These are phyloP conservation scores for Gobiocypris rarus DNA, from an alignment of 2,113 vertebrate genomes.

Conservation along the genomic window DNA sequence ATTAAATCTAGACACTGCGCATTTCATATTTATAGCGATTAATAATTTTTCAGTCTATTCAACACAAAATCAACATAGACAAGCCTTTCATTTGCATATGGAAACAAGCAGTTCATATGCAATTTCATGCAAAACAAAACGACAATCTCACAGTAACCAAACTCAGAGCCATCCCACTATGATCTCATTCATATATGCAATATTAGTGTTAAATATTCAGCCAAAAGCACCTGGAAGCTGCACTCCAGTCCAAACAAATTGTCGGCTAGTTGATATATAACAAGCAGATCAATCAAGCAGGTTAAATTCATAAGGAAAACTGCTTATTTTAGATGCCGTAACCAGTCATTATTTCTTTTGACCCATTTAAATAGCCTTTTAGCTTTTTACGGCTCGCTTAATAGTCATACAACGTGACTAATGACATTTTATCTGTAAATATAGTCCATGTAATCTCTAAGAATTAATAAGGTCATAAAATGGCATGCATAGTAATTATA, in stretches of 20 bases:
- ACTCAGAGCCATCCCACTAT: not conserved
- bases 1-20: not conserved
- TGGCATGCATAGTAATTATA: not conserved
- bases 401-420: not conserved
- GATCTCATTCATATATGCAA: not conserved
- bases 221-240: not conserved
- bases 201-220: constrained; percentile 16
- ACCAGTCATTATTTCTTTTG: not conserved
- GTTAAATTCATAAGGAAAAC: not conserved
- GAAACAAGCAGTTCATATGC: constrained; percentile 1
- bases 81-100: not conserved
- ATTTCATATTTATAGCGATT: not conserved
- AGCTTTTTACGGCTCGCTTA: not conserved
- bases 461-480: not conserved
- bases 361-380: not conserved
- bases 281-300: not conserved
- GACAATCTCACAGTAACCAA: constrained; percentile 15
- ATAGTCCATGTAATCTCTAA: not conserved
- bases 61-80: not conserved
- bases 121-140: constrained; percentile 31
- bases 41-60: not conserved
- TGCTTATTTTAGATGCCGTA: not conserved
- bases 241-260: not conserved
- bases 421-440: not conserved
- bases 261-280: not conserved